Evolutionary conservation across 2,113 vertebrate genomes (phyloP), one percentile per base, ranked within the genome.

Genomic region (Euleptes europaea): DNA sequence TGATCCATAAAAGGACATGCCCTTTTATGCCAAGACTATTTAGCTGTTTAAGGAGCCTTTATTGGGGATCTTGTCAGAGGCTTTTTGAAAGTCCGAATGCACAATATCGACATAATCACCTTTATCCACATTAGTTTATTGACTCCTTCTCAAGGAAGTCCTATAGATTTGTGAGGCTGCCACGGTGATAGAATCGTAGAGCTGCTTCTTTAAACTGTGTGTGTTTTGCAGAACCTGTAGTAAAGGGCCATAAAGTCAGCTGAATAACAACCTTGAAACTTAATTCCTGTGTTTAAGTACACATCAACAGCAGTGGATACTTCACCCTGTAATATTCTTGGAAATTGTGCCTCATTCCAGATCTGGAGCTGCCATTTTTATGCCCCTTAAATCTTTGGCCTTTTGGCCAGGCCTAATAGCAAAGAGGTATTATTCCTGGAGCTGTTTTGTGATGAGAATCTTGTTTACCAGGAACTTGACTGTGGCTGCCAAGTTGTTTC

Each of bases 91-190:
- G 51, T 73, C 54, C 40, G 31, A 72, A 72, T 73, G 76, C 21
- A 85, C 14, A 47, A 35, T 79, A 80, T 85, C 12, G 67, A 78
- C 84, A 63, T 65, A 73, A 80, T 65, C 77, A 73, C n/a, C 69
- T 67, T 80, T 85, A 80, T 79, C 70, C 54, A 49, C 84, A 65
- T 85, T 65, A 63, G 69, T 79, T 85, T 85, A 80, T 80, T 85
- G n/a, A 65, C 42, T 85, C 69, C 42, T 85, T 85, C n/a, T n/a
- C 81, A 80, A 85, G 77, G 69, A 73, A 80, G 23, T 85, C 54
- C 77, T 73, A 85, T 79, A 87, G 75, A 31, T 80, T 31, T 75
- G 35, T 79, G 40, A 73, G 33, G 54, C 51, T 80, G 77, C 69
- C 69, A 79, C 40, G 49, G 23, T 65, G 67, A 47, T 65, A 85